A percentile compares a stretch with the other conserved stretches of the same genome.
Evolutionary conservation across 2,888 invertebrate species (phyloP).

Genomic region (Ischnus inquisitorius): DNA sequence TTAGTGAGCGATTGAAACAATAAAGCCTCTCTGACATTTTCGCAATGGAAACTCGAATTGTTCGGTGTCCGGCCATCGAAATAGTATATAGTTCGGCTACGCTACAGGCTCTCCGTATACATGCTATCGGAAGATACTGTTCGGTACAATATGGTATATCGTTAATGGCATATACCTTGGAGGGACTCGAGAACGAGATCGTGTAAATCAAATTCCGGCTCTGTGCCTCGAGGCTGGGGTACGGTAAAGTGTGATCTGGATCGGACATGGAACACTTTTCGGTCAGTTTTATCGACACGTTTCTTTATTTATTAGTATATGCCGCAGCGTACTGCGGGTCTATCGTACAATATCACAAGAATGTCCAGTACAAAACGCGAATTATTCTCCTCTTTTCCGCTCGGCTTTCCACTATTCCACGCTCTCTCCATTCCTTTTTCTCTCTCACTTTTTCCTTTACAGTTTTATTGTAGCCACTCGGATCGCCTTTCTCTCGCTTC

Average conservation of each 20-base stretch:
- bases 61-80: constrained; percentile 16
- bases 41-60: constrained; percentile 39
- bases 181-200: constrained; percentile 54
- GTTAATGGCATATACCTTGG: constrained; percentile 34
- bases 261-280: constrained; percentile 71
- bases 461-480: neutral
- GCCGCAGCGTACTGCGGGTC: constrained; percentile 52
- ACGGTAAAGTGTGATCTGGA: constrained; percentile 70
- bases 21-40: constrained; percentile 41
- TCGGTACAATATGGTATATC: constrained; percentile 25
- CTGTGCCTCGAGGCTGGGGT: constrained; percentile 23
- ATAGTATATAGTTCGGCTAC: neutral
- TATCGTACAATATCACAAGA: constrained; percentile 42
- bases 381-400: constrained; percentile 43
- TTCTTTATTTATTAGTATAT: constrained; percentile 75
- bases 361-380: constrained; percentile 46
- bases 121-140: constrained; percentile 29
- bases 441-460: neutral
- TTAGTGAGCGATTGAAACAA: constrained; percentile 43
- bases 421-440: neutral
- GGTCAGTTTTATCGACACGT: constrained; percentile 76
- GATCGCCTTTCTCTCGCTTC: neutral
- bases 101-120: constrained; percentile 12
- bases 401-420: neutral
- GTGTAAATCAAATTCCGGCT: constrained; percentile 56